Evolutionary conservation across 2,888 invertebrate genomes (phyloP).

Genomic region (Eupithecia pulchellata): DNA sequence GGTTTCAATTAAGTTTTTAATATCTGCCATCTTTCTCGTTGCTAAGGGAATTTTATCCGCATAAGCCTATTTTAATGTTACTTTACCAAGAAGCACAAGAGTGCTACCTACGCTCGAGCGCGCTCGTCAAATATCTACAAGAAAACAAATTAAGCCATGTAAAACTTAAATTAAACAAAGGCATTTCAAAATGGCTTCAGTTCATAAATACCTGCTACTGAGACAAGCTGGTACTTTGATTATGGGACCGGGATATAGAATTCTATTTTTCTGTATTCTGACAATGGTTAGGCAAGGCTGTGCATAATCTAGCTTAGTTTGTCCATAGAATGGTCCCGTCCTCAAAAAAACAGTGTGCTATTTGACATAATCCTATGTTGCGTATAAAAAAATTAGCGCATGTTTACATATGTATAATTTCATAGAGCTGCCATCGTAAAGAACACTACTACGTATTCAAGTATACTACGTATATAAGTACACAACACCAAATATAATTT

Average conservation of each 20-base stretch:
- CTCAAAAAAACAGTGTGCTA: neutral
- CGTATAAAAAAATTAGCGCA: constrained; percentile 16
- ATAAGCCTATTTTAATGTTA: too few relatives aligned
- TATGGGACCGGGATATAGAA: neutral
- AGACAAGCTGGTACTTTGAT: constrained; percentile 3
- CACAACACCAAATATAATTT: neutral
- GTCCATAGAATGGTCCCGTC: neutral
- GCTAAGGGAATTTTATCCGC: too few relatives aligned
- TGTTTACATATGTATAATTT: constrained; percentile 40
- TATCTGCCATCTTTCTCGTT: too few relatives aligned
- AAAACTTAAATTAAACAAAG: constrained; percentile 35
- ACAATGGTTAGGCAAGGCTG: neutral
- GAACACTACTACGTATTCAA: too few relatives aligned
- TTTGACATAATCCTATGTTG: neutral
- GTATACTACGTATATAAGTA: neutral
- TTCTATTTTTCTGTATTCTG: neutral
- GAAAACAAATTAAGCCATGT: constrained; percentile 62
- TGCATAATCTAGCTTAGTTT: neutral
- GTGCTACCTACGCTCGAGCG: too few relatives aligned
- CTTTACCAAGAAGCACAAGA: too few relatives aligned
- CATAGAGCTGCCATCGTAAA: constrained; percentile 26
- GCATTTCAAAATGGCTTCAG: neutral
- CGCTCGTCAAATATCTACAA: constrained; percentile 56
- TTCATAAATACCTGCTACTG: too few relatives aligned
- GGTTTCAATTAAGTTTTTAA: too few relatives aligned